Percentiles rank a stretch among this genome's conserved stretches.
These are phyloP conservation scores for Acronicta aceris DNA, from an alignment of 2,888 invertebrate species.

Conservation along the genomic window DNA sequence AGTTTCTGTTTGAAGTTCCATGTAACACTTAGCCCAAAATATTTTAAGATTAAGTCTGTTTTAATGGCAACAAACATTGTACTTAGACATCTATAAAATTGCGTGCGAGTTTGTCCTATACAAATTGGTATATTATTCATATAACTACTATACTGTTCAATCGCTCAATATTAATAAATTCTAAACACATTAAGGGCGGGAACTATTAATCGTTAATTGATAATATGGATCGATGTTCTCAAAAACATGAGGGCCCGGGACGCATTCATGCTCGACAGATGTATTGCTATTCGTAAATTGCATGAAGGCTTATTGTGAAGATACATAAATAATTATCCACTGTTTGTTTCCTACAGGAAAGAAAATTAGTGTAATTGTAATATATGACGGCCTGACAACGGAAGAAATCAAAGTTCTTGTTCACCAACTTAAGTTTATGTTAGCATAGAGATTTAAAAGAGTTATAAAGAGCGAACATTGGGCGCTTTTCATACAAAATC, in stretches of 20 bases:
- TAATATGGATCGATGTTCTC: not conserved
- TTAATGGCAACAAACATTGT: constrained; percentile 14
- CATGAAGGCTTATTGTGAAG: not conserved
- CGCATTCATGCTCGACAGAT: not conserved
- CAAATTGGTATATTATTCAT: not conserved
- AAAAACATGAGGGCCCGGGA: not conserved
- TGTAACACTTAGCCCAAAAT: constrained; percentile 25
- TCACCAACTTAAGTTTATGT: too few relatives aligned
- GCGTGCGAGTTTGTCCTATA: not conserved
- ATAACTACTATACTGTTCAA: not conserved
- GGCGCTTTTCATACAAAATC: too few relatives aligned
- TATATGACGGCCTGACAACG: too few relatives aligned
- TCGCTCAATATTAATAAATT: not conserved
- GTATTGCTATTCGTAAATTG: not conserved
- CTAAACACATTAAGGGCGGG: not conserved
- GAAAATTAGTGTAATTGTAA: too few relatives aligned
- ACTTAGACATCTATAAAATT: not conserved
- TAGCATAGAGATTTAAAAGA: too few relatives aligned
- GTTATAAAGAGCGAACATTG: too few relatives aligned
- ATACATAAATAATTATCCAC: too few relatives aligned
- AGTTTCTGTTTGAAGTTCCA: constrained; percentile 35
- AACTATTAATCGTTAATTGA: not conserved
- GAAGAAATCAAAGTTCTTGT: too few relatives aligned
- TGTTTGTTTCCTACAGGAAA: too few relatives aligned
- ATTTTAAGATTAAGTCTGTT: constrained; percentile 21